Conservation (phyloP, 2,797 vertebrate species). For the Poeciliopsis infans region DNA sequence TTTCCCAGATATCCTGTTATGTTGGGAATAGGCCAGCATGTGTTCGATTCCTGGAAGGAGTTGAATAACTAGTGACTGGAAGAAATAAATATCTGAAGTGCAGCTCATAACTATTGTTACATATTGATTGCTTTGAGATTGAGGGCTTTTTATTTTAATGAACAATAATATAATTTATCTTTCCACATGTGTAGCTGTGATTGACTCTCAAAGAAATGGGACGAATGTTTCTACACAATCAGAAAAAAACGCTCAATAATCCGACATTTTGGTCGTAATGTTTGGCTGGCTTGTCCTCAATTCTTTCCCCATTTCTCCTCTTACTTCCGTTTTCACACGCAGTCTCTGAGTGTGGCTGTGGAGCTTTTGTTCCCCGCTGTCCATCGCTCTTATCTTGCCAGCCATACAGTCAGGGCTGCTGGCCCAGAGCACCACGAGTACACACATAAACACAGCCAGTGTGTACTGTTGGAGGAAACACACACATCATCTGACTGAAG, state of each 20-base stretch:
- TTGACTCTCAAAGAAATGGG: neutral
- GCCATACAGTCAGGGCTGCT: slow-evolving; percentile 44
- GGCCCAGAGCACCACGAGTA: slow-evolving; percentile 15
- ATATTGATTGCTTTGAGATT: neutral
- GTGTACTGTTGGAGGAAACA: slow-evolving; percentile 11
- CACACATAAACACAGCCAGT: neutral
- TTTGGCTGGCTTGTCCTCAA: slow-evolving; percentile 10
- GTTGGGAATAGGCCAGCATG: neutral
- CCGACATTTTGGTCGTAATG: neutral
- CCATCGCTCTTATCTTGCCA: slow-evolving; percentile 54
- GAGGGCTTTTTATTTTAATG: neutral
- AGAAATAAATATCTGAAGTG: neutral
- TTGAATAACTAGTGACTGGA: neutral
- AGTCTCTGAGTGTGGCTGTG: slow-evolving; percentile 30
- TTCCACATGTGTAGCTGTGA: neutral
- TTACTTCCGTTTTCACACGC: slow-evolving; percentile 16
- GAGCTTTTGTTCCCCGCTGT: slow-evolving; percentile 36
- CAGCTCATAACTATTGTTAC: neutral
- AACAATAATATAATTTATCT: neutral
- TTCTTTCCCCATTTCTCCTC: neutral
- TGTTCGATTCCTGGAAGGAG: neutral
- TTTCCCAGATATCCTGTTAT: too few relatives aligned
- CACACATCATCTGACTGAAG: slow-evolving; percentile 14
- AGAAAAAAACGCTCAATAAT: neutral
- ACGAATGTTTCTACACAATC: neutral